Evolutionary conservation across 2,797 vertebrate genomes (phyloP).

Genomic region (Anas bahamensis): DNA sequence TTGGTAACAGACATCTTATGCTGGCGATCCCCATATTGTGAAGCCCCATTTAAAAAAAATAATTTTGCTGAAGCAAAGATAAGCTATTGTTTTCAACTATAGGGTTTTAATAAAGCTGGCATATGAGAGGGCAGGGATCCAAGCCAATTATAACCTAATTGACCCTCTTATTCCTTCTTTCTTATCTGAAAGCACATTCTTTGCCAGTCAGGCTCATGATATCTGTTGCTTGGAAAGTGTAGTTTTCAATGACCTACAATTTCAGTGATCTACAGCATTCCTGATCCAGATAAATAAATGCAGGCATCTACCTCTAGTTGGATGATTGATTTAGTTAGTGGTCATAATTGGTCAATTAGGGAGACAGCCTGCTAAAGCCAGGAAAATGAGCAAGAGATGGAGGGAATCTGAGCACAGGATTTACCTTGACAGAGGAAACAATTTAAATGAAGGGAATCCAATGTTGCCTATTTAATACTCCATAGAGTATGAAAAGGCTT

Average conservation of each 20-base stretch:
- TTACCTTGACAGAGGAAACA: constrained; percentile 33
- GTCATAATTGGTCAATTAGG: constrained; percentile 35
- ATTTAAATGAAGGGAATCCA: constrained; percentile 38
- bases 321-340: constrained; percentile 49
- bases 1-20: neutral
- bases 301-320: neutral
- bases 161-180: constrained; percentile 46
- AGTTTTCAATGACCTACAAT: constrained; percentile 35
- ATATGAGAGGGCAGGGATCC: constrained; percentile 34
- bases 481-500: constrained; percentile 54
- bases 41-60: constrained; percentile 34
- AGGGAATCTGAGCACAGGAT: neutral
- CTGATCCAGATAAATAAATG: constrained; percentile 46
- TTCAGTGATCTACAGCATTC: neutral
- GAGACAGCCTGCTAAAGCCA: constrained; percentile 28
- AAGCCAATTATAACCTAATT: constrained; percentile 63
- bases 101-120: constrained; percentile 32
- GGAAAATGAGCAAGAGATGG: neutral
- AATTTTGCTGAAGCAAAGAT: constrained; percentile 53
- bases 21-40: constrained; percentile 6
- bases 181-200: constrained; percentile 57
- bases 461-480: constrained; percentile 47
- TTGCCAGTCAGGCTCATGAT: constrained; percentile 12
- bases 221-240: neutral
- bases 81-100: constrained; percentile 27